Percentiles rank a stretch among this genome's conserved stretches.
phyloP scores from a whole-genome alignment of 92 coral and sea anemone species.

The Blastomussa wellsi region DNA sequence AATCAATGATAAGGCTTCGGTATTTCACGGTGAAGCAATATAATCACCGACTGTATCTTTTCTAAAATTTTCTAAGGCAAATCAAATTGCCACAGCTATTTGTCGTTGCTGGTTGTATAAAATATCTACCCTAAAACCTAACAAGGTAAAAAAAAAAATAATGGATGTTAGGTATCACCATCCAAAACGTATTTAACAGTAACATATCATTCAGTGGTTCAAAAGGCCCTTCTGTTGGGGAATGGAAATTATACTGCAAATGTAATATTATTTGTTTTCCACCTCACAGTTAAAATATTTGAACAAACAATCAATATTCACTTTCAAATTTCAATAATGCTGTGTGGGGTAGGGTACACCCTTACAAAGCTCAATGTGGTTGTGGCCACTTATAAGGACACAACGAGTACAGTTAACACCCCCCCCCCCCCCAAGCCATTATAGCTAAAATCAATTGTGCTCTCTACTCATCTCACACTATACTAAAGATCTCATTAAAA shows the following conservation, averaged over 20 bases:
- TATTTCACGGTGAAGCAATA: neutral
- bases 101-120: neutral
- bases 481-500: neutral
- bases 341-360: neutral
- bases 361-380: conserved; percentile 15
- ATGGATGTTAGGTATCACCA: neutral
- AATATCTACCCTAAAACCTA: neutral
- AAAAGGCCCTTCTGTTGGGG: conserved; percentile 13
- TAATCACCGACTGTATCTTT: conserved; percentile 13
- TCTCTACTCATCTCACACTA: neutral
- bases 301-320: too few relatives aligned
- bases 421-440: conserved; percentile 6
- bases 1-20: neutral
- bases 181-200: conserved; percentile 12
- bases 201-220: conserved; percentile 6
- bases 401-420: neutral
- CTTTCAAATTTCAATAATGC: too few relatives aligned
- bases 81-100: neutral
- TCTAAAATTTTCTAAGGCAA: conserved; percentile 3
- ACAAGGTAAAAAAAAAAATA: conserved; percentile 2
- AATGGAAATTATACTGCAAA: neutral
- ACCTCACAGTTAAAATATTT: conserved; percentile 10
- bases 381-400: conserved; percentile 15
- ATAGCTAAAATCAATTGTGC: conserved; percentile 5
- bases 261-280: neutral